Percentiles rank a stretch among this genome's conserved stretches.
Conservation (phyloP, 1,140 invertebrate species). For the Pemphigus obesinymphae region DNA sequence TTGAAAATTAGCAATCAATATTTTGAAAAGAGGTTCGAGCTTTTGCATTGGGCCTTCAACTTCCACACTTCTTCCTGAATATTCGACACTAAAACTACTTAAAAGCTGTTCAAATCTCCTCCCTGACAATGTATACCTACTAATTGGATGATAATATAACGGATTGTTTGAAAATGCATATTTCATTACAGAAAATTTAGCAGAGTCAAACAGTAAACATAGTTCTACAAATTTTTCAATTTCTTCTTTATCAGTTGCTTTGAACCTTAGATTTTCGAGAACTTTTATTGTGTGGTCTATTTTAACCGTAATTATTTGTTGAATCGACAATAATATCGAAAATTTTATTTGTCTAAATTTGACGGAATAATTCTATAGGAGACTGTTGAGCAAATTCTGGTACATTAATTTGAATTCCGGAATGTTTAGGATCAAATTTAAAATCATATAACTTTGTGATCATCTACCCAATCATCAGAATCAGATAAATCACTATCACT, state of each 20-base stretch:
- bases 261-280: neutral
- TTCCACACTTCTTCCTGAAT: neutral
- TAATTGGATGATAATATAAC: neutral
- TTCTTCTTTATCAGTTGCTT: neutral
- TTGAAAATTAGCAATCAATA: slow-evolving; percentile 26
- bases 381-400: neutral
- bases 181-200: neutral
- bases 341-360: neutral
- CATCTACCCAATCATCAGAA: neutral
- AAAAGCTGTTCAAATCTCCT: slow-evolving; percentile 11
- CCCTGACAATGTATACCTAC: neutral
- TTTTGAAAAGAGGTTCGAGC: neutral
- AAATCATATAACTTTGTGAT: neutral
- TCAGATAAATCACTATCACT: neutral
- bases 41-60: neutral
- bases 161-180: slow-evolving; percentile 5
- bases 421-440: neutral
- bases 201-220: neutral
- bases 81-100: neutral
- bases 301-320: neutral
- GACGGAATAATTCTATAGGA: neutral
- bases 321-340: neutral
- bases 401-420: neutral
- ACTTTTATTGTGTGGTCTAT: slow-evolving; percentile 2
- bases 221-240: neutral